Evolutionary conservation across 2,113 vertebrate species (phyloP).

Genomic region (Brevimyrus niger): DNA sequence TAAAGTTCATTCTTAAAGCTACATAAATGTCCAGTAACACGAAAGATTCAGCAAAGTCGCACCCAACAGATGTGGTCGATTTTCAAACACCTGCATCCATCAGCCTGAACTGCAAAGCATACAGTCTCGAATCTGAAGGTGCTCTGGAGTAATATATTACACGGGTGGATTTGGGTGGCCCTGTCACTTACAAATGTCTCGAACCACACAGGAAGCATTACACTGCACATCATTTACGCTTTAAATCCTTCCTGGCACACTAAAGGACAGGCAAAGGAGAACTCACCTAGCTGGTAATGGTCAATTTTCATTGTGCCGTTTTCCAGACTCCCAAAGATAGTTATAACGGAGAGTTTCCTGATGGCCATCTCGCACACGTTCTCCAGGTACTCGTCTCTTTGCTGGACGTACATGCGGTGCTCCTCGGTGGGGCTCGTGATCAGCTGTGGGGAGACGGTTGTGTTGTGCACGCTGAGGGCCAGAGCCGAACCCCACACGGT

Average conservation of each 20-base stretch:
- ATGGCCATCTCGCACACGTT: conserved; percentile 85
- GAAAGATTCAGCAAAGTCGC: not conserved
- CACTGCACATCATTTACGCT: not conserved
- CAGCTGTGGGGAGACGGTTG: conserved; percentile 51
- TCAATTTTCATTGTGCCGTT: conserved; percentile 84
- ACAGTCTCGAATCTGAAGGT: not conserved
- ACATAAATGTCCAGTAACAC: not conserved
- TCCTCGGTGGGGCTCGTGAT: conserved; percentile 72
- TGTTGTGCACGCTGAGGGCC: not conserved
- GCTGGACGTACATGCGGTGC: conserved; percentile 77
- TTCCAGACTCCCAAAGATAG: conserved; percentile 69
- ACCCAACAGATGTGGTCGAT: not conserved
- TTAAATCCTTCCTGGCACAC: not conserved
- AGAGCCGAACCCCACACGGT: not conserved
- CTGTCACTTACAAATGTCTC: not conserved
- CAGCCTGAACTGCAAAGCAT: not conserved
- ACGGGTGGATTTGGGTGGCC: not conserved
- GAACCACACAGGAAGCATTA: not conserved
- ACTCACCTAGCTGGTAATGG: conserved; percentile 79
- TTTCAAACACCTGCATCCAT: not conserved
- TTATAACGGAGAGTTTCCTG: conserved; percentile 76
- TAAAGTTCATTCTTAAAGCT: not conserved
- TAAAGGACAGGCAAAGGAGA: not conserved
- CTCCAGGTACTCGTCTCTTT: conserved; percentile 77
- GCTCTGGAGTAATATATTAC: not conserved